phyloP scores from a whole-genome alignment of 2,797 vertebrate species.

The Chaetophractus vellerosus region DNA sequence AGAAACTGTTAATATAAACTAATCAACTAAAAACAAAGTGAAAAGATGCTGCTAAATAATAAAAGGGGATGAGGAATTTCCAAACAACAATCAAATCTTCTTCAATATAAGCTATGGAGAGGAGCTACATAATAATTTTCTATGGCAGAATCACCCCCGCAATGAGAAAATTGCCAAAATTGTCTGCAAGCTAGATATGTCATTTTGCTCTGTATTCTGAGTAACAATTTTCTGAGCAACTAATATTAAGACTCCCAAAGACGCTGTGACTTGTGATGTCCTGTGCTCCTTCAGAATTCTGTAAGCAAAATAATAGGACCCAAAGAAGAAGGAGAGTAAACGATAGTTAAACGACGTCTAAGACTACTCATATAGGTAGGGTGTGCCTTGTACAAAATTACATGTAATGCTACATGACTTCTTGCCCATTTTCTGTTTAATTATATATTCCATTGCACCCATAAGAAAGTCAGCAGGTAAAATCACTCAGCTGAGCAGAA shows the following conservation, averaged over 20 bases:
- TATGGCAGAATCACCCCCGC: constrained; percentile 79
- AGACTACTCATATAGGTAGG: constrained; percentile 77
- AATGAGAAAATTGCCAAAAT: constrained; percentile 82
- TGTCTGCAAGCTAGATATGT: constrained; percentile 70
- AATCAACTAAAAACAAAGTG: constrained; percentile 75
- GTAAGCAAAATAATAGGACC: constrained; percentile 14
- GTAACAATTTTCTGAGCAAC: constrained; percentile 82
- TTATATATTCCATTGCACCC: constrained; percentile 86
- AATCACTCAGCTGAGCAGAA: constrained; percentile 80
- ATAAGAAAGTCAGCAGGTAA: constrained; percentile 85
- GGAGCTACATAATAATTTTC: constrained; percentile 77
- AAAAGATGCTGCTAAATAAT: background rate
- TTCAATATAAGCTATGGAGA: constrained; percentile 80
- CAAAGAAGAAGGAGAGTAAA: background rate
- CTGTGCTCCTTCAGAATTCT: constrained; percentile 40
- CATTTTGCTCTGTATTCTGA: constrained; percentile 80
- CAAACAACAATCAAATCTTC: constrained; percentile 79
- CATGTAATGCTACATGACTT: constrained; percentile 75
- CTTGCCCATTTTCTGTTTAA: constrained; percentile 83
- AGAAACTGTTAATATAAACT: constrained; percentile 66
- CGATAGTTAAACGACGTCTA: constrained; percentile 10
- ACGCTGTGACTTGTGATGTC: constrained; percentile 66
- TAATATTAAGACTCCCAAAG: constrained; percentile 82
- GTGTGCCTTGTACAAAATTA: constrained; percentile 74
- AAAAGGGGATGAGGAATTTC: constrained; percentile 49